phyloP scores from a whole-genome alignment of 2,888 invertebrate genomes.

The Hymenopus coronatus region DNA sequence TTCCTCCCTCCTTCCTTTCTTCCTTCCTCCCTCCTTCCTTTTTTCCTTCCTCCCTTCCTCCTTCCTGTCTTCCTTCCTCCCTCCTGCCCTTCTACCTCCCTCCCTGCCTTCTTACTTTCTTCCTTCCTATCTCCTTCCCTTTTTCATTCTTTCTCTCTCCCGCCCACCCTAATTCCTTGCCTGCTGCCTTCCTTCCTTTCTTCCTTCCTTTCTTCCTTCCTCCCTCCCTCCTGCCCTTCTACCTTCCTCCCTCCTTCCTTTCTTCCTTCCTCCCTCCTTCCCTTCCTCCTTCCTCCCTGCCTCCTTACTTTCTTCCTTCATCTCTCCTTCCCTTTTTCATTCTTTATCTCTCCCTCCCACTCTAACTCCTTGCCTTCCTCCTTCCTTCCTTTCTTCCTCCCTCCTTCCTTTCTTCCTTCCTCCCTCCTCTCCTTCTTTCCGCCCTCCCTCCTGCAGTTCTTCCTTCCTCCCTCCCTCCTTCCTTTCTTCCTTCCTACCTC shows the following conservation, averaged over 20 bases:
- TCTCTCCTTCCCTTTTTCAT: too few relatives aligned
- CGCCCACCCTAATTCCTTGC: not conserved
- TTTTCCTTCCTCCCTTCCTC: too few relatives aligned
- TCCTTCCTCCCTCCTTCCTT: not conserved
- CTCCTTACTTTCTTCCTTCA: not conserved
- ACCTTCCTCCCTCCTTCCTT: not conserved
- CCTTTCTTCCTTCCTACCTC: too few relatives aligned
- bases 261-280: not conserved
- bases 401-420: not conserved
- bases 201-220: too few relatives aligned
- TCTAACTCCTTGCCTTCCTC: conserved; percentile 1
- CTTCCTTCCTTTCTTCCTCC: conserved; percentile 1
- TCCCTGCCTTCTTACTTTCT: not conserved
- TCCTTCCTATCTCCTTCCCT: too few relatives aligned
- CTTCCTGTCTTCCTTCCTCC: too few relatives aligned
- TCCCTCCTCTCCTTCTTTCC: not conserved
- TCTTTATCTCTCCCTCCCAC: too few relatives aligned
- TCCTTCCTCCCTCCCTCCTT: not conserved
- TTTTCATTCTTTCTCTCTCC: too few relatives aligned
- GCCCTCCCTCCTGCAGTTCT: not conserved
- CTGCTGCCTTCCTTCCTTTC: too few relatives aligned
- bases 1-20: not conserved
- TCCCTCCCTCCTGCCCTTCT: too few relatives aligned
- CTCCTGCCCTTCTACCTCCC: conserved; percentile 1
- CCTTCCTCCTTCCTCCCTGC: not conserved